phyloP scores from a whole-genome alignment of 2,797 vertebrate species.

The Catharus ustulatus region DNA sequence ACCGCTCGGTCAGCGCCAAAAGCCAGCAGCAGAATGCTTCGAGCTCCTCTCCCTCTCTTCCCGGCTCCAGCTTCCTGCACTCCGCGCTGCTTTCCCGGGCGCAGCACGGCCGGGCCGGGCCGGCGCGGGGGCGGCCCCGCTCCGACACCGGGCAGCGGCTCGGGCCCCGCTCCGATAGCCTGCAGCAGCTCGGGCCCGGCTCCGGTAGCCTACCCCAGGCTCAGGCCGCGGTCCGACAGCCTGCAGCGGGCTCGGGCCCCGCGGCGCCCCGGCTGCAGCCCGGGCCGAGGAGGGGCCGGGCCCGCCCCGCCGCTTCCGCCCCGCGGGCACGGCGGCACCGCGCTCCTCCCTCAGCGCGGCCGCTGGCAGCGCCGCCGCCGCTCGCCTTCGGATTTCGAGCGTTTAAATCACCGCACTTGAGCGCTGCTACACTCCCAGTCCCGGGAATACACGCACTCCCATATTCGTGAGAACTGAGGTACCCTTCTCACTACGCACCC shows the following conservation, averaged over 20 bases:
- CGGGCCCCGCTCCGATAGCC: too few species aligned
- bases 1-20: neutral
- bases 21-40: neutral
- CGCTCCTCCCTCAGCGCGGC: neutral
- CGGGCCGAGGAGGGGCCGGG: neutral
- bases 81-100: neutral
- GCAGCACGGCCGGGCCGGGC: too few species aligned
- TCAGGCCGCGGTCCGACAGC: too few species aligned
- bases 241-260: too few species aligned
- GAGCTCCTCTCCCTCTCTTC: neutral
- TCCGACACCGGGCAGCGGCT: too few species aligned
- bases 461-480: fast-evolving
- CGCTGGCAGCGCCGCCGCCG: neutral
- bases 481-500: fast-evolving
- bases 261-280: too few species aligned
- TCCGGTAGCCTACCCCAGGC: too few species aligned
- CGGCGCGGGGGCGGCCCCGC: too few species aligned
- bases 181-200: too few species aligned
- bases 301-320: neutral
- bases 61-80: neutral
- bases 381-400: fast-evolving
- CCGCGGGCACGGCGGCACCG: neutral
- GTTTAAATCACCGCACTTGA: fast-evolving
- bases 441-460: fast-evolving
- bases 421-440: fast-evolving